Percentiles rank a stretch among this genome's conserved stretches.
phyloP scores from a whole-genome alignment of 1,140 invertebrate genomes.

The Chrysopa pallens region DNA sequence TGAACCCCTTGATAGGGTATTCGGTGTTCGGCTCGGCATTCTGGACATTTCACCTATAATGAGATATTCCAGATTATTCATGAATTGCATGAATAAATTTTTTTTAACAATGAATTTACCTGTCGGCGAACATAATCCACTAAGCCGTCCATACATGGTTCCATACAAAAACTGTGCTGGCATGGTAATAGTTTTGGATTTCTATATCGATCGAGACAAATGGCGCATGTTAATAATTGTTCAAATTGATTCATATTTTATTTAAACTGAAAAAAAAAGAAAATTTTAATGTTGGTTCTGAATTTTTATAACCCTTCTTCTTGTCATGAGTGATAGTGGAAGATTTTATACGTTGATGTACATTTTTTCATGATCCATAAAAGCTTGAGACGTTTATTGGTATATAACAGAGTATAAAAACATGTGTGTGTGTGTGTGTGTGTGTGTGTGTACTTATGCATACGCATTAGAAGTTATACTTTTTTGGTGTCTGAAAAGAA shows the following conservation, averaged over 20 bases:
- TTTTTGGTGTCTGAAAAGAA: too few relatives aligned
- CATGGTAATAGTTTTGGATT: slow-evolving; percentile 97
- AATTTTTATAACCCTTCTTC: too few relatives aligned
- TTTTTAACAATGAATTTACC: slow-evolving; percentile 26
- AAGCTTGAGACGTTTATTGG: too few relatives aligned
- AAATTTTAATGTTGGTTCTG: too few relatives aligned
- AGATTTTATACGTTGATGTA: too few relatives aligned
- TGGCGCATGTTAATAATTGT: slow-evolving; percentile 91
- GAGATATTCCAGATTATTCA: background rate
- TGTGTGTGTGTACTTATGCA: too few relatives aligned
- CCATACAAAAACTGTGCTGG: slow-evolving; percentile 98
- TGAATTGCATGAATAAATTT: background rate
- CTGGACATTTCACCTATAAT: slow-evolving; percentile 86
- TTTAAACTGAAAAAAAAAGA: background rate
- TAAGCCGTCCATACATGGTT: slow-evolving; percentile 91
- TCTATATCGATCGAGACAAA: slow-evolving; percentile 91
- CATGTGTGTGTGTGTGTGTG: too few relatives aligned
- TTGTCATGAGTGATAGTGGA: too few relatives aligned
- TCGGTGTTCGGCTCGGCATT: slow-evolving; percentile 93
- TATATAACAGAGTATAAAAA: too few relatives aligned
- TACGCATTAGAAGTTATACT: too few relatives aligned
- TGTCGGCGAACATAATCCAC: slow-evolving; percentile 87
- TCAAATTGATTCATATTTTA: slow-evolving; percentile 87
- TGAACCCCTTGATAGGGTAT: slow-evolving; percentile 94
- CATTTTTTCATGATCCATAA: too few relatives aligned